Evolutionary conservation across 2,113 vertebrate species (phyloP), one percentile per base, ranked within the genome.

Genomic region (Cottus gobio): DNA sequence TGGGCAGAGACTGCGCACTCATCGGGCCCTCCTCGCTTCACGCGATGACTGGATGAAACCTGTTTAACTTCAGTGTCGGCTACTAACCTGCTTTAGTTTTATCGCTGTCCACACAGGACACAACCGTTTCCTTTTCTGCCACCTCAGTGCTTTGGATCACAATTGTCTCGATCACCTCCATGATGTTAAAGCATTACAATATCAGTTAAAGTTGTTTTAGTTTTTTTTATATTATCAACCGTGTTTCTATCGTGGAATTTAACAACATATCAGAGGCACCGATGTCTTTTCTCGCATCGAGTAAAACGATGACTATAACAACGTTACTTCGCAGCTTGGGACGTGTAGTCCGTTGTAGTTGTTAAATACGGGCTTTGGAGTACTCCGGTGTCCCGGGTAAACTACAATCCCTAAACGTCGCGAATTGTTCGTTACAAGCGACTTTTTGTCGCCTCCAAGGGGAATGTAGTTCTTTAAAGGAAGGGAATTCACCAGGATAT

Each of bases 51-150:
- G 26, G 16, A 65, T 60, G 42, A 84, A 64, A 62, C 57, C 39
- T 26, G 64, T 63, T 64, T 24, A 16, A 77, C 37, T 71, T 80
- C 22, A n/a, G 62, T 37, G 39, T 3, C 39, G 39, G 3, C 18
- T 36, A 92, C 91, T 80, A 57, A 95, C 94, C 95, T 86, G 92
- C 85, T 93, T 93, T 95, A 1, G 79, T 72, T 82, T 91, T 93
- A 64, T 95, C 93, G 3, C 54, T 28, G 36, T 92, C 92, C 77
- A 81, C 56, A 54, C 36, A 75, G 5, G 83, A 88, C 75, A 84
- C 67, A 20, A 84, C 83, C 16, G 90, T 81, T 12, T 93, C 89
- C 57, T 90, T 93, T 34, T 76, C 91, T 10, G 93, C 90, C 68
- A 86, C 90, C 26, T 90, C 93, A 39, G 85, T 31, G 34, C 79